These are phyloP conservation scores for Ciconia boyciana DNA, from an alignment of 2,113 vertebrate species.

Conservation along the genomic window DNA sequence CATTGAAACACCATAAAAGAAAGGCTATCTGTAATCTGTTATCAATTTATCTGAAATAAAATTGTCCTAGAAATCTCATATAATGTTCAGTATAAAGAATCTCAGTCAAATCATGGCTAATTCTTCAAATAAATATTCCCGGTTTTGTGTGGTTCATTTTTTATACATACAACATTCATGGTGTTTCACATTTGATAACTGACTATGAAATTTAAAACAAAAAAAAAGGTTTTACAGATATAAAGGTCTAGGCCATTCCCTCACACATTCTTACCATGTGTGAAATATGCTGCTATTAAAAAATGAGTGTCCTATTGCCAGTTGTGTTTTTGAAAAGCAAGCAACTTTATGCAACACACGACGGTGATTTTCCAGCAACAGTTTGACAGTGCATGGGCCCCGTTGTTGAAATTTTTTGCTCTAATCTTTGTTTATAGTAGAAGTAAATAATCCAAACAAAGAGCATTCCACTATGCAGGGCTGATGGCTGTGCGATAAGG, in stretches of 20 bases:
- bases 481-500: constrained; percentile 81
- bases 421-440: constrained; percentile 92
- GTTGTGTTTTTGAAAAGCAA: background rate
- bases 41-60: background rate
- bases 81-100: background rate
- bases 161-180: background rate
- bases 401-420: constrained; percentile 74
- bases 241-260: background rate
- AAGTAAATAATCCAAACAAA: constrained; percentile 84
- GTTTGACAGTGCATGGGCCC: constrained; percentile 70
- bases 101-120: background rate
- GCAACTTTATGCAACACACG: constrained; percentile 46
- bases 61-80: background rate
- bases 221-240: background rate
- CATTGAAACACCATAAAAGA: background rate
- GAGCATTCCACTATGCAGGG: constrained; percentile 72
- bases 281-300: background rate
- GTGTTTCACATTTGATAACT: background rate
- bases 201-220: background rate
- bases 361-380: constrained; percentile 76
- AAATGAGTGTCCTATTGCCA: background rate
- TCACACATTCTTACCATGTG: background rate
- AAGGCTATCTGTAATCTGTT: background rate
- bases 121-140: background rate
- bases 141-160: background rate